Base-by-base conservation (phyloP, 2,113 vertebrate species). In the Phaethornis superciliosus region DNA sequence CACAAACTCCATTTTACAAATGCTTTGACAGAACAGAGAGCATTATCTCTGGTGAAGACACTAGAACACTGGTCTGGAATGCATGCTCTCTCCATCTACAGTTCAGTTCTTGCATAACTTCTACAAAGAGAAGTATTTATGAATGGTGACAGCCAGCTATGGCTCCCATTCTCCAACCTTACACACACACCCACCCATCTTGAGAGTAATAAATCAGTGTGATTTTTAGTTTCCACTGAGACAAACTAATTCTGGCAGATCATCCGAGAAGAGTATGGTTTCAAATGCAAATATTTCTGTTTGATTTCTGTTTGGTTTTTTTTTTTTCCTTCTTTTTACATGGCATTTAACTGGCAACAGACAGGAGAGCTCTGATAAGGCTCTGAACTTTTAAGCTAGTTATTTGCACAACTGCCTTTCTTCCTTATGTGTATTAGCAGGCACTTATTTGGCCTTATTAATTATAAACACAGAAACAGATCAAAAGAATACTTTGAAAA, bases 151-250 rank as follows among this genome's bases (percentile, higher is more conserved):
- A 82, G 76, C 22, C 65, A 26, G 65, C 55, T 67, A 1, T 0
- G 3, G 63, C 21, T 85, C 28, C 47, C 23, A 5, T 72, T 82
- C 46, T 67, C 5, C 15, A 17, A 4, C 7, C 7, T 26, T 9
- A 46, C 2, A 62, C 23, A 62, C 12, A 37, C 3, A 47, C 22
- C 20, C 4, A 2, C 16, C 15, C 40, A 65, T 21, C 65, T 69
- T 32, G 32, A 6, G 5, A 64, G n/a, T 33, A 88, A 91, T 42
- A 81, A 35, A 65, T 85, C 47, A 59, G 37, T 28, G n/a, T 52
- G 28, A 81, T 52, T 83, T 95, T 89, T 79, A 90, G 24, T 79
- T 94, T 88, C 69, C 35, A 82, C 32, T 26, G 15, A 89, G 19
- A 78, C 27, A 86, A 88, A 55, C 42, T 81, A 71, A 92, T 80